Base-by-base conservation (phyloP, 1,140 invertebrate genomes). In the Palaemon carinicauda region DNA sequence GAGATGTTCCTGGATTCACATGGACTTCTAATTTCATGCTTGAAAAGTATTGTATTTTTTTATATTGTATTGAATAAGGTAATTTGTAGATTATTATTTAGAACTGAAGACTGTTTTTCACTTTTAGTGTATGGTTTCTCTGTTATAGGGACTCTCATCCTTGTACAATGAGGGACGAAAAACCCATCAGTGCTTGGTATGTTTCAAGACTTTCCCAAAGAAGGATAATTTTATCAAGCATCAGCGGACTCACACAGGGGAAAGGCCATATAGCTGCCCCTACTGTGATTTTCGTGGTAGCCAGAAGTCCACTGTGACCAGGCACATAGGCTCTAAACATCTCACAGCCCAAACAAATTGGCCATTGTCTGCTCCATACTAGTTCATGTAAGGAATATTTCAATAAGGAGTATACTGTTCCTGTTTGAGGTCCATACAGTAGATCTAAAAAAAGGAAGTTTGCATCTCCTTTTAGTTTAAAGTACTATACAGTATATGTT, bases 191-290 rank as follows among this genome's bases (percentile, higher is more conserved):
- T 80, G 77, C 53, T n/a, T 80, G 77, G 77, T 80, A 53, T 80
- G 77, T 60, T 80, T 80, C 77, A 80, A 80, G 77, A 80, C 56
- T 56, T 80, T 80, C 56, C 77, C 77, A 51, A 80, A 80, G 77
- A 80, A 80, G 77, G 77, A 80, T 80, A 80, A 80, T 53, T 53
- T 80, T 56, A 53, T 80, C 77, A 80, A 80, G 77, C 77, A 80
- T 54, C 77, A 80, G 53, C 77, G 77, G 77, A 80, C 77, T 33
- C 77, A 80, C 53, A 80, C 77, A 31, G 77, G 77, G 77, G 77
- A 80, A 80, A 80, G 77, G 77, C 77, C 77, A 19, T 80, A n/a
- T 53, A 80, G 77, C 51, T 80, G 77, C n/a, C 77, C 77, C 24
- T 80, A 80, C 53, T 80, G 77, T 56, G 77, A 80, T 80, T 80